A percentile compares a stretch with the other conserved stretches of the same genome.
Conservation (phyloP, 2,113 vertebrate species). For the Dissostichus mawsoni region DNA sequence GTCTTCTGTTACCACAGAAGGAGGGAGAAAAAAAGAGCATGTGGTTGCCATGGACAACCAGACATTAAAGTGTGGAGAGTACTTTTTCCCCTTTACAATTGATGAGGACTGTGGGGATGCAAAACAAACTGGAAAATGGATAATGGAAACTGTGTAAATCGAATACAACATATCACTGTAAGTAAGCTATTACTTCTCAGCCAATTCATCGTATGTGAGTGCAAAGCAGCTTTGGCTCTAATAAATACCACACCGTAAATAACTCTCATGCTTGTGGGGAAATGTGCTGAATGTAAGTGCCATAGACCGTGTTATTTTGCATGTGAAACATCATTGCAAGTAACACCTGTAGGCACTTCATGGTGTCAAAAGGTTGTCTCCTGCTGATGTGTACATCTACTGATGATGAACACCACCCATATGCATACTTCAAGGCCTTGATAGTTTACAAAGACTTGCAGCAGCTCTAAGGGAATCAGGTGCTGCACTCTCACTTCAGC, state of each 20-base stretch:
- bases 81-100: background rate
- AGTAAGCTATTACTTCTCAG: conserved; percentile 40
- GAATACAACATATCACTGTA: conserved; percentile 36
- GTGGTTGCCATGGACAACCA: conserved; percentile 49
- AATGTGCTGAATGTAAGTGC: background rate
- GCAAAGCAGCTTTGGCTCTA: conserved; percentile 7
- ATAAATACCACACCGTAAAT: conserved; percentile 25
- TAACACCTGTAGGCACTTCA: conserved; percentile 46
- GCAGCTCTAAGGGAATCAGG: conserved; percentile 62
- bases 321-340: conserved; percentile 43
- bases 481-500: conserved; percentile 58
- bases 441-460: conserved; percentile 58
- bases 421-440: conserved; percentile 60
- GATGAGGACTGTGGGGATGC: conserved; percentile 11
- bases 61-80: conserved; percentile 32
- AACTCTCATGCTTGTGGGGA: conserved; percentile 24
- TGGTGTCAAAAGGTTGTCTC: conserved; percentile 49
- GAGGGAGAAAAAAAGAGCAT: background rate
- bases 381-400: conserved; percentile 53
- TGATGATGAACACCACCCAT: conserved; percentile 53
- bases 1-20: background rate
- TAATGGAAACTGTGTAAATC: conserved; percentile 27
- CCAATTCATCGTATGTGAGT: conserved; percentile 16
- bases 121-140: conserved; percentile 13
- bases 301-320: conserved; percentile 24